Percentiles rank a stretch among this genome's conserved stretches.
Evolutionary conservation across 2,797 vertebrate species (phyloP).

Genomic region (Vipera latastei): DNA sequence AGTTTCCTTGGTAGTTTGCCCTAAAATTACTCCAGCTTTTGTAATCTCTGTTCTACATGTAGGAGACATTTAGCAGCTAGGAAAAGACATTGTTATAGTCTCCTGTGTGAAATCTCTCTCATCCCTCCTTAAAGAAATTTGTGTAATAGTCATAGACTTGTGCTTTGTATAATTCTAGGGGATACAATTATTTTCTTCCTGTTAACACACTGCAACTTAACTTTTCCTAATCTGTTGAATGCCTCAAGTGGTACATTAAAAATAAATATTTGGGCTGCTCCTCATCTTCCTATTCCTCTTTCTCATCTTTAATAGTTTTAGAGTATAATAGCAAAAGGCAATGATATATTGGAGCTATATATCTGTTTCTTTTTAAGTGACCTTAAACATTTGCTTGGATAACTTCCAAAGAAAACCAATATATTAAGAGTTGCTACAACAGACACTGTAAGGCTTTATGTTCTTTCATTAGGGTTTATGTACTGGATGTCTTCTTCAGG

Average conservation of each 20-base stretch:
- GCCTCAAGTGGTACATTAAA: neutral
- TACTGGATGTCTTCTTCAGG: neutral
- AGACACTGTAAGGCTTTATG: too few species aligned
- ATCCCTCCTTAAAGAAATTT: neutral
- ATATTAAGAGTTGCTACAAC: neutral
- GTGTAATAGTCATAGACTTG: neutral
- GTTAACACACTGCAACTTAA: neutral
- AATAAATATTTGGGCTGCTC: neutral
- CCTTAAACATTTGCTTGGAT: neutral
- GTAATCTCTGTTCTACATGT: neutral
- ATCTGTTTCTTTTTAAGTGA: neutral
- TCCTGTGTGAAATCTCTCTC: neutral
- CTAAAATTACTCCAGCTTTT: neutral
- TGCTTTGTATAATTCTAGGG: neutral
- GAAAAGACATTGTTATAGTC: neutral
- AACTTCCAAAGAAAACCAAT: neutral
- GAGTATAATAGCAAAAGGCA: neutral
- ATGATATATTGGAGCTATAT: too few species aligned
- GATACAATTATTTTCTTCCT: constrained; percentile 3
- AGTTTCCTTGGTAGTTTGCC: neutral
- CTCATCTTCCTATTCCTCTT: neutral
- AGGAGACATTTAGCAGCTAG: constrained; percentile 9
- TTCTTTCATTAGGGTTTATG: neutral
- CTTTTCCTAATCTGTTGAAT: constrained; percentile 5
- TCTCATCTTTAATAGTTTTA: neutral